Evolutionary conservation across 2,113 vertebrate genomes (phyloP).

Genomic region (Siphamia tubifer): DNA sequence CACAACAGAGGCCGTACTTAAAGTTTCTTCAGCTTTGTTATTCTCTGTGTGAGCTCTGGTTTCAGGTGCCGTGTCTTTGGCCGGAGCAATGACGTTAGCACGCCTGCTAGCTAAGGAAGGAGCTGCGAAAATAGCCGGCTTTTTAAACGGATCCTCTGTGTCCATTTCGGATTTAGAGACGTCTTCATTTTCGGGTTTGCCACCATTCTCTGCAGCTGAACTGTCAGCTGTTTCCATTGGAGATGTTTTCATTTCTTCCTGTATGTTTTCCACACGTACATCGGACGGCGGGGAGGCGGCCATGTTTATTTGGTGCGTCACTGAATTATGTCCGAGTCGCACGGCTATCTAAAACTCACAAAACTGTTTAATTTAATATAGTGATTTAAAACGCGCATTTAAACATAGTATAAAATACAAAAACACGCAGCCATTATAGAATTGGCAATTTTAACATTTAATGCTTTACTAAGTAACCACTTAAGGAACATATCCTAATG

Average conservation of each 20-base stretch:
- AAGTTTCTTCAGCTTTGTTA: not conserved
- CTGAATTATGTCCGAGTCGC: conserved; percentile 21
- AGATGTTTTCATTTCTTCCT: conserved; percentile 14
- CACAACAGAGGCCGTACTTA: rapidly evolving
- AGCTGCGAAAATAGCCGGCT: conserved; percentile 64
- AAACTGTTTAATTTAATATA: not conserved
- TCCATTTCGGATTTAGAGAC: not conserved
- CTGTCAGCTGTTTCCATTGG: conserved; percentile 19
- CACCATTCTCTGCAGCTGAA: not conserved
- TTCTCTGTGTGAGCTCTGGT: not conserved
- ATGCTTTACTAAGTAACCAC: not conserved
- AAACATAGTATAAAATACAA: not conserved
- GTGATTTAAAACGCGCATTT: too few species aligned
- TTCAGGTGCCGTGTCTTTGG: not conserved
- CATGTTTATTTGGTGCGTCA: conserved; percentile 71
- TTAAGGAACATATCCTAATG: conserved; percentile 9
- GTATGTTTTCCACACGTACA: not conserved
- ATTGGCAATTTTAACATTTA: rapidly evolving
- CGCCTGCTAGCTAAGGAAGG: conserved; percentile 59
- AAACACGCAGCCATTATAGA: rapidly evolving
- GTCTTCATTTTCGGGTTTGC: not conserved
- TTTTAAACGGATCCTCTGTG: conserved; percentile 72
- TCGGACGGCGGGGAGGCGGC: conserved; percentile 38
- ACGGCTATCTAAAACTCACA: not conserved
- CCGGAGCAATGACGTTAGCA: conserved; percentile 1